Percentiles rank a stretch among this genome's conserved stretches.
Conservation (phyloP, 2,797 vertebrate species). For the Pangasius sanitwongsei region DNA sequence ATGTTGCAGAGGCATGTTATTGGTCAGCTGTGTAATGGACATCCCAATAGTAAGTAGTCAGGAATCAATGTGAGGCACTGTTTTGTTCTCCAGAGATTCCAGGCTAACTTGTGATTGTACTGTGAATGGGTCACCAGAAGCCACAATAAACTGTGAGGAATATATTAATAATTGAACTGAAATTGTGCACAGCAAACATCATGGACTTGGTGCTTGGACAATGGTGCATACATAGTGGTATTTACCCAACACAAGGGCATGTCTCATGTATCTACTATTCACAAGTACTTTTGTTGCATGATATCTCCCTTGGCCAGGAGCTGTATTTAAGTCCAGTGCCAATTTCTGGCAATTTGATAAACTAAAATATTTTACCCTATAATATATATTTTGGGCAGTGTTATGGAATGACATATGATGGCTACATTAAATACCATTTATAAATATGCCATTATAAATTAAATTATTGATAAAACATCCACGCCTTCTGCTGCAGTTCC, state of each 20-base stretch:
- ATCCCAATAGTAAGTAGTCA: constrained; percentile 26
- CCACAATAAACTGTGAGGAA: neutral
- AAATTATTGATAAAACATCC: neutral
- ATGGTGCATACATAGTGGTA: neutral
- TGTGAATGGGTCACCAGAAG: neutral
- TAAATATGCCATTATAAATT: neutral
- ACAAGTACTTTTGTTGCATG: neutral
- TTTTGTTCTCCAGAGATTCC: neutral
- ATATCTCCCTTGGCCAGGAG: neutral
- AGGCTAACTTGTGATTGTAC: neutral
- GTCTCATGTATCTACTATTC: neutral
- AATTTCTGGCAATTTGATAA: neutral
- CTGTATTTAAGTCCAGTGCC: neutral
- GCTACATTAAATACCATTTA: neutral
- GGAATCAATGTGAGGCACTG: neutral
- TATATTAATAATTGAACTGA: neutral
- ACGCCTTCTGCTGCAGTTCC: neutral
- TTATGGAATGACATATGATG: neutral
- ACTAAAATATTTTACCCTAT: neutral
- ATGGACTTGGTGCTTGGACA: neutral
- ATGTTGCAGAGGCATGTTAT: constrained; percentile 36
- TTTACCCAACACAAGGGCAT: neutral
- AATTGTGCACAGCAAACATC: neutral
- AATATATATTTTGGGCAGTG: neutral
- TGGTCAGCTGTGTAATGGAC: constrained; percentile 38